phyloP scores from a whole-genome alignment of 2,888 invertebrate species.

The Melanophora roralis region DNA sequence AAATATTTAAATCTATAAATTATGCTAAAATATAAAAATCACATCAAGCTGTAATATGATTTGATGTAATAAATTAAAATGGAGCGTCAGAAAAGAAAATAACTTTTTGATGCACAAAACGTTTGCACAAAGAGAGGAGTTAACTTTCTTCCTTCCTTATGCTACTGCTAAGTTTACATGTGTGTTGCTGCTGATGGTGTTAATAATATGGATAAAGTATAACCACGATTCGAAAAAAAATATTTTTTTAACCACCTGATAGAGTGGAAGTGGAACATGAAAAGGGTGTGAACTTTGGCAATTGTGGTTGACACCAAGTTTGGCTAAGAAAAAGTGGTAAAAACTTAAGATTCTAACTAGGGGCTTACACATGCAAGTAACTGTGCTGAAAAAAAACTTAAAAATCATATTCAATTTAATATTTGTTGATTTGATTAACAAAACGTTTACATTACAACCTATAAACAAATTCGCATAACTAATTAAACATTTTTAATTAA shows the following conservation, averaged over 20 bases:
- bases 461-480: no score
- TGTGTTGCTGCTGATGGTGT: neutral
- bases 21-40: slow-evolving; percentile 36
- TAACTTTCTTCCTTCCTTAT: neutral
- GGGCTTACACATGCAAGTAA: neutral
- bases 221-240: slow-evolving; percentile 1
- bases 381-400: neutral
- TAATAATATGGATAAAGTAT: slow-evolving; percentile 2
- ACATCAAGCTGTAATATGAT: neutral
- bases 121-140: neutral
- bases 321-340: neutral
- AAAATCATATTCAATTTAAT: no score
- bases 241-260: neutral
- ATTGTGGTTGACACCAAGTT: slow-evolving; percentile 29
- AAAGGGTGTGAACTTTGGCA: slow-evolving; percentile 50
- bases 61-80: neutral
- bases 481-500: no score
- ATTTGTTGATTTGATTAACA: no score
- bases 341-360: neutral
- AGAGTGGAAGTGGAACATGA: slow-evolving; percentile 19
- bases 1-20: slow-evolving; percentile 56
- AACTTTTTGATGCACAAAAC: neutral
- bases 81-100: no score
- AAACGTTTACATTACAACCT: no score
- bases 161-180: no score